Evolutionary conservation across 2,888 invertebrate genomes (phyloP).

Genomic region (Argyresthia albistria): DNA sequence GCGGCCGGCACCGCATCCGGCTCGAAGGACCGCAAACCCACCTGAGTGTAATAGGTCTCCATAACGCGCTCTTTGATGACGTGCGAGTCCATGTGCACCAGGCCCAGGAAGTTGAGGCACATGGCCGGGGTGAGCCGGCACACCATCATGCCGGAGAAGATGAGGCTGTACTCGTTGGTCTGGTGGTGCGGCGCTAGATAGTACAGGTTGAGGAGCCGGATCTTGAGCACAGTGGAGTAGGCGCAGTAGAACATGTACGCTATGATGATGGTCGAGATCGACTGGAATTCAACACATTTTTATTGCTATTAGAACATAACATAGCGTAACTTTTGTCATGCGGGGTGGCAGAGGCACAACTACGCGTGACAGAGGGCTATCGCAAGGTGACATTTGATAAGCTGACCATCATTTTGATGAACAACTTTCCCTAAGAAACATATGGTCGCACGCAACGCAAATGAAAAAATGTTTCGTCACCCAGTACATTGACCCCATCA

Average conservation of each 20-base stretch:
- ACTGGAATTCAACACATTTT: no score
- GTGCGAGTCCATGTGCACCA: constrained; percentile 98
- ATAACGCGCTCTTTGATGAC: constrained; percentile 83
- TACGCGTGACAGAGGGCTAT: no score
- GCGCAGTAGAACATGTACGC: constrained; percentile 98
- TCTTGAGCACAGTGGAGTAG: constrained; percentile 97
- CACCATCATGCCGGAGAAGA: constrained; percentile 98
- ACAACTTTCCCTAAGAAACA: no score
- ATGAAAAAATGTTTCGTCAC: no score
- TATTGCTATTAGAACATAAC: no score
- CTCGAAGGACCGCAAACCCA: constrained; percentile 33
- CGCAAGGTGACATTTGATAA: no score
- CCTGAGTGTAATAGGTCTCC: constrained; percentile 96
- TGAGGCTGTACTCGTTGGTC: constrained; percentile 98
- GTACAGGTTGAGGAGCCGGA: constrained; percentile 95
- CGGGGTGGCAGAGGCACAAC: no score
- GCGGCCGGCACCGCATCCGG: not conserved
- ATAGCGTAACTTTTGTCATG: no score
- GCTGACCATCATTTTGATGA: no score
- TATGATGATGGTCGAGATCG: constrained; percentile 91
- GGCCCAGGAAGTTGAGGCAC: constrained; percentile 97
- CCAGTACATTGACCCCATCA: no score
- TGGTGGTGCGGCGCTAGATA: constrained; percentile 98
- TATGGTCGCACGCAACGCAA: no score
- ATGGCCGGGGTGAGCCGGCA: constrained; percentile 98